Evolutionary conservation across 2,888 invertebrate species (phyloP), one percentile per base, ranked within the genome.

Genomic region (Leucophenga montana): DNA sequence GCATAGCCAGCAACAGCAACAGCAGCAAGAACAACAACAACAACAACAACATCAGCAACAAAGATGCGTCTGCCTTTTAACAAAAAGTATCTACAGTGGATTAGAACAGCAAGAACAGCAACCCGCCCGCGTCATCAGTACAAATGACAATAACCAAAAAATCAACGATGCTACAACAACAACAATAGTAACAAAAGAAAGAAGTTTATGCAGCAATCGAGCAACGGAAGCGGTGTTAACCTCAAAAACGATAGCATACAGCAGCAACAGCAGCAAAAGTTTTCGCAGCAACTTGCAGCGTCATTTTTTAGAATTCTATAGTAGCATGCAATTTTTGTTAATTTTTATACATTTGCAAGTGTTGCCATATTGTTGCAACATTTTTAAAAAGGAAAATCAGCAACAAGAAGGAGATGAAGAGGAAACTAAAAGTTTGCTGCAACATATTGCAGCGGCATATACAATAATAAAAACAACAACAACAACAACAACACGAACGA

Each of bases 101-200:
- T 5, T 27, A 33, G 9, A 16, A 59, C 33, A 59, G n/a, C 14
- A 59, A 59, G n/a, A n/a, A 33, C 33, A 59, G n/a, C 31, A 33
- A 8, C 18, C 8, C 68, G 61, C 48, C 61, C 67, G 59, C 54
- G 69, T 71, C 71, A 69, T 67, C 79, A 79, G 83, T 82, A 70
- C 74, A 83, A 79, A 79, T 71, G 77, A 73, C 80, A 78, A 78
- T 72, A 78, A 77, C 76, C 73, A 80, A 78, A 79, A 75, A 77
- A 27, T 70, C 22, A 59, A 53, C 56, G 48, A 59, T 66, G 61
- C 46, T 39, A 18, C 56, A 73, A 71, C 69, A 73, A 64, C 71
- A 75, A 57, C 69, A 73, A 39, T 44, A 56, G 22, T 67, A 72
- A 67, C 73, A 56, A 67, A 31, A 75, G 72, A 71, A 74, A 69